These are phyloP conservation scores for Amphimedon queenslandica DNA, from an alignment of 37 sponge, comb jelly and placozoan genomes.

Conservation along the genomic window DNA sequence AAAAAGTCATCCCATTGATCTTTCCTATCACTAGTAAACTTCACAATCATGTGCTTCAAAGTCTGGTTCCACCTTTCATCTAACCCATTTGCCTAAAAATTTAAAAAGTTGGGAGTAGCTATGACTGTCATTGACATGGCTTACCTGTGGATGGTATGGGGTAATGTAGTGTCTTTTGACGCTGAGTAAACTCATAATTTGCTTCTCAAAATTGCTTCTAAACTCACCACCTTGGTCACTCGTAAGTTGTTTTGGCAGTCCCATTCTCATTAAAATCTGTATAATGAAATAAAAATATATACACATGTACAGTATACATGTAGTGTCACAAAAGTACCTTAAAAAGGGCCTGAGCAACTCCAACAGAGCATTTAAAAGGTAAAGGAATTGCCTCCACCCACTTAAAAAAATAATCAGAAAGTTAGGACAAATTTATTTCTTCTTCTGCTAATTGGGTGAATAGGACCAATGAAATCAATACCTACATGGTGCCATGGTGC, in stretches of 20 bases:
- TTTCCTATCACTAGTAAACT: conserved; percentile 15
- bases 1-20: conserved; percentile 21
- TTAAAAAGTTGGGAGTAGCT: not conserved
- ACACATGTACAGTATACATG: no score
- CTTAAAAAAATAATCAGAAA: conserved; percentile 49
- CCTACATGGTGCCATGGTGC: no score
- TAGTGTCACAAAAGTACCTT: not conserved
- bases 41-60: conserved; percentile 30
- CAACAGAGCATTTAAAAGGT: conserved; percentile 15
- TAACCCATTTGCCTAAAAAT: conserved; percentile 21
- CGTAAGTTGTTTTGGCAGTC: no score
- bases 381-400: conserved; percentile 46
- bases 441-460: conserved; percentile 12
- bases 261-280: conserved; percentile 26
- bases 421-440: conserved; percentile 38
- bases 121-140: no score
- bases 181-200: no score
- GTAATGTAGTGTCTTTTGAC: no score
- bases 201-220: conserved; percentile 23
- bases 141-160: not conserved
- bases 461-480: no score
- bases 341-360: no score
- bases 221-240: no score
- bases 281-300: not conserved
- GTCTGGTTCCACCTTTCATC: conserved; percentile 35